phyloP scores from a whole-genome alignment of 2,113 vertebrate genomes.

The Vidua chalybeata region DNA sequence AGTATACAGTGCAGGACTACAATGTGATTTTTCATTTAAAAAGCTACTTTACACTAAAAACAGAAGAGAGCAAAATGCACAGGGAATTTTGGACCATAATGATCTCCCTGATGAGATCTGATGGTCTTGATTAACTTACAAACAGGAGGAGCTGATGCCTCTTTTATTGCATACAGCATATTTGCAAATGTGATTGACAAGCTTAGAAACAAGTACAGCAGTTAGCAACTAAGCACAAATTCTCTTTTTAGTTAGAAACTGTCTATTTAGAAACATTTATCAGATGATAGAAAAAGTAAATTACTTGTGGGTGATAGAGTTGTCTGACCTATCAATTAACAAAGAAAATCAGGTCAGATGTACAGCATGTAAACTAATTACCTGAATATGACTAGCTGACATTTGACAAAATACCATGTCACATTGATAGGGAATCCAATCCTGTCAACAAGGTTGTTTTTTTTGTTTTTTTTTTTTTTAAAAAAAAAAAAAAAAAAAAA shows the following conservation, averaged over 20 bases:
- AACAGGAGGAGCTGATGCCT: neutral
- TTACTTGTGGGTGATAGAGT: neutral
- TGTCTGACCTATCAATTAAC: constrained; percentile 37
- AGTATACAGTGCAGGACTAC: neutral
- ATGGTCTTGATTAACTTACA: neutral
- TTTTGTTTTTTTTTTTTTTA: no score
- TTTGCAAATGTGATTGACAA: neutral
- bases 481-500: no score
- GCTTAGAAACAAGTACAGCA: neutral
- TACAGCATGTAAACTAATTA: constrained; percentile 46
- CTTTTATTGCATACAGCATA: neutral
- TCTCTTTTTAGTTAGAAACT: neutral
- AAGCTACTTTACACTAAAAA: neutral
- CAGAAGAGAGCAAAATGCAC: neutral
- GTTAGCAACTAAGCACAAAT: neutral
- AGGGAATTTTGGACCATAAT: neutral
- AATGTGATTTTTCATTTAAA: neutral
- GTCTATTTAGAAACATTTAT: constrained; percentile 12
- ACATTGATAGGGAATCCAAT: neutral
- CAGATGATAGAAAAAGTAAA: neutral
- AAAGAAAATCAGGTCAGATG: constrained; percentile 26
- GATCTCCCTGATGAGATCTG: neutral
- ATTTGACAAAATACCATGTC: constrained; percentile 20
- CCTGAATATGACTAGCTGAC: neutral
- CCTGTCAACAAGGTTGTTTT: neutral